Conservation (phyloP, 2,113 vertebrate genomes). For the Rhea pennata region DNA sequence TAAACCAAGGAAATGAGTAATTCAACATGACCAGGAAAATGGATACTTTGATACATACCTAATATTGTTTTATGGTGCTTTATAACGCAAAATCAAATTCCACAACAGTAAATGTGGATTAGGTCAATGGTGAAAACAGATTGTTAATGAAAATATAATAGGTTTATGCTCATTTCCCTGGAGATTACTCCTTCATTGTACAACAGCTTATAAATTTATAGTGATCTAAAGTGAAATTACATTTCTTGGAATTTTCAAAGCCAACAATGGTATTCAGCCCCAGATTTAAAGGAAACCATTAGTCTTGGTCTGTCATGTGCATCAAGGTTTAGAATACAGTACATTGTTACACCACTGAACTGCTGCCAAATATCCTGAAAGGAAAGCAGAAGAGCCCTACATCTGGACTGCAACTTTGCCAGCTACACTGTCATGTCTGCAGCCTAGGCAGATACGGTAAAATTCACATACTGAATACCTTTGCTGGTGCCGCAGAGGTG, state of each 20-base stretch:
- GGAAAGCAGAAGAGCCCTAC: slow-evolving; percentile 28
- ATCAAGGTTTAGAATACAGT: slow-evolving; percentile 66
- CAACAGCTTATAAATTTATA: slow-evolving; percentile 76
- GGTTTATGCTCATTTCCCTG: slow-evolving; percentile 65
- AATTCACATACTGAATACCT: background rate
- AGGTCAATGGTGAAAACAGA: slow-evolving; percentile 69
- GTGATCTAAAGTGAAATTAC: slow-evolving; percentile 72
- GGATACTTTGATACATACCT: slow-evolving; percentile 48
- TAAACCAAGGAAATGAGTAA: slow-evolving; percentile 58
- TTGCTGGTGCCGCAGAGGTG: background rate
- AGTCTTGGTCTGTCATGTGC: slow-evolving; percentile 73
- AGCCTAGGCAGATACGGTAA: background rate
- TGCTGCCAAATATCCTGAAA: slow-evolving; percentile 46
- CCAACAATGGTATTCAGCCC: slow-evolving; percentile 63
- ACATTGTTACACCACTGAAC: slow-evolving; percentile 59
- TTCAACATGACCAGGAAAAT: slow-evolving; percentile 51
- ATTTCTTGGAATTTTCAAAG: slow-evolving; percentile 73
- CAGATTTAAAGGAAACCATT: slow-evolving; percentile 75
- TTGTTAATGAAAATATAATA: slow-evolving; percentile 73
- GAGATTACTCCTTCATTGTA: slow-evolving; percentile 64
- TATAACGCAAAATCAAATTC: slow-evolving; percentile 68
- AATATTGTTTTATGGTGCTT: slow-evolving; percentile 65
- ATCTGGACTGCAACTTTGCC: slow-evolving; percentile 55
- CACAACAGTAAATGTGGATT: slow-evolving; percentile 66
- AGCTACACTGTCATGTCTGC: background rate